These are phyloP conservation scores for Perizoma affinitatum DNA, from an alignment of 2,888 invertebrate genomes.

Conservation along the genomic window DNA sequence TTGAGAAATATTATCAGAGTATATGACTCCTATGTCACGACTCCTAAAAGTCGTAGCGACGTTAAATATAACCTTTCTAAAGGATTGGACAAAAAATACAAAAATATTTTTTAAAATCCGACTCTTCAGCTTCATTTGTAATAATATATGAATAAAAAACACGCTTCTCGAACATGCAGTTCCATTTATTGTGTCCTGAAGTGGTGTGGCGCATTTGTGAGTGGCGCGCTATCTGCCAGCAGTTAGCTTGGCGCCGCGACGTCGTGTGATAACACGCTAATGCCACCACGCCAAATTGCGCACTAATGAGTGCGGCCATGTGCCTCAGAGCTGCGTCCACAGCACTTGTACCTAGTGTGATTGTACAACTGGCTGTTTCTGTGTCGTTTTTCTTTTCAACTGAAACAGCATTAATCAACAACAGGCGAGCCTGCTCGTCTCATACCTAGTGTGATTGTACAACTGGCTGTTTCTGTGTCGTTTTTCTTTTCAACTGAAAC, in stretches of 20 bases:
- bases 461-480: not conserved
- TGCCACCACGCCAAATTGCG: slow-evolving; percentile 28
- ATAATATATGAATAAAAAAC: not conserved
- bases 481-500: not conserved
- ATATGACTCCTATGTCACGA: no score
- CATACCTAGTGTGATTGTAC: not conserved
- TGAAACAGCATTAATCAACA: not conserved
- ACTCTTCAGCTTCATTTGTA: no score
- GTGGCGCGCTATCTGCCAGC: slow-evolving; percentile 7
- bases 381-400: not conserved
- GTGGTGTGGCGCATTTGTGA: not conserved
- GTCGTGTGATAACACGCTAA: slow-evolving; percentile 26
- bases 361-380: not conserved
- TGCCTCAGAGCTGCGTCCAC: slow-evolving; percentile 11
- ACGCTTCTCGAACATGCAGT: not conserved
- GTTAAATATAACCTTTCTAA: no score
- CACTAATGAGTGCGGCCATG: slow-evolving; percentile 22
- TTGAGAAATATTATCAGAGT: no score
- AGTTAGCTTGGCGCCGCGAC: slow-evolving; percentile 18
- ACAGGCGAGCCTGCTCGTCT: no score
- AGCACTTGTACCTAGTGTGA: not conserved
- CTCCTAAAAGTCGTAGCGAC: no score
- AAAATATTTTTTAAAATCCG: no score
- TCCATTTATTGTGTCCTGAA: not conserved
- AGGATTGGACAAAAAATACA: no score